These are phyloP conservation scores for Galerucella nymphaeae DNA, from an alignment of 2,888 invertebrate species.

Conservation along the genomic window DNA sequence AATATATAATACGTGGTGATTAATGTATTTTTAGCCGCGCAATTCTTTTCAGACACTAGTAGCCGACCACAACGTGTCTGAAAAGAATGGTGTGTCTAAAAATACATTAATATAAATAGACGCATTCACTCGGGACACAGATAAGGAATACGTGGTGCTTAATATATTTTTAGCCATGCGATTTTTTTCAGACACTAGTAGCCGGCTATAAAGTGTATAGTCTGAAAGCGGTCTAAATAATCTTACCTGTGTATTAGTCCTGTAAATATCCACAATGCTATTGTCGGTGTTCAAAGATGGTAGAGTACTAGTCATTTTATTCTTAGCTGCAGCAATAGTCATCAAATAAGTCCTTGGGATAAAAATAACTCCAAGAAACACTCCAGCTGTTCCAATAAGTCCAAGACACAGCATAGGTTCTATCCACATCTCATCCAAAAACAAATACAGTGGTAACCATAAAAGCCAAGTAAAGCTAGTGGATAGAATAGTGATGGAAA, in stretches of 20 bases:
- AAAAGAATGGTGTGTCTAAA: too few species aligned
- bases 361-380: slow-evolving; percentile 72
- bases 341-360: slow-evolving; percentile 78
- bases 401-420: slow-evolving; percentile 73
- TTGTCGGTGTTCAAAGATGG: slow-evolving; percentile 65
- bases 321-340: slow-evolving; percentile 72
- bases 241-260: slow-evolving; percentile 61
- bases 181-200: too few species aligned
- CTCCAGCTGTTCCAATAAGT: slow-evolving; percentile 72
- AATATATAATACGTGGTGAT: too few species aligned
- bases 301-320: slow-evolving; percentile 69
- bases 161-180: too few species aligned
- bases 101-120: too few species aligned
- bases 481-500: slow-evolving; percentile 68
- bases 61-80: too few species aligned
- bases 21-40: too few species aligned
- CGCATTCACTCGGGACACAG: too few species aligned
- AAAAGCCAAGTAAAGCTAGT: slow-evolving; percentile 71
- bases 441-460: slow-evolving; percentile 70
- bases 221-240: too few species aligned
- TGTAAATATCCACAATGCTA: slow-evolving; percentile 65
- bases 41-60: too few species aligned
- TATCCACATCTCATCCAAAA: slow-evolving; percentile 67
- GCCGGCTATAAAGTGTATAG: too few species aligned
- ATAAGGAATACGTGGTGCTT: too few species aligned